Percentiles rank a stretch among this genome's conserved stretches.
These are phyloP conservation scores for Agriopis leucophaearia DNA, from an alignment of 2,888 invertebrate genomes.

Conservation along the genomic window DNA sequence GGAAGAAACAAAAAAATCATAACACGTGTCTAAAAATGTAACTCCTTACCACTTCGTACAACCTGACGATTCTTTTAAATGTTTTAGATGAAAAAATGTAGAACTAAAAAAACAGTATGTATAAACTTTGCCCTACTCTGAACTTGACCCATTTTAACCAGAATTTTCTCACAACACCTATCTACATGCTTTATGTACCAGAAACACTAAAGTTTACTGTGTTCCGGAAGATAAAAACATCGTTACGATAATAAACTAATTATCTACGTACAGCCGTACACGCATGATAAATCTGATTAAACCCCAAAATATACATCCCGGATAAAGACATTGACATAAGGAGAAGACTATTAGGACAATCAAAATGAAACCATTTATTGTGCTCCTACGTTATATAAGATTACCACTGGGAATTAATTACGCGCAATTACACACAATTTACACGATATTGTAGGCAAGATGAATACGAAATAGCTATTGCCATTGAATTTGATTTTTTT, in stretches of 20 bases:
- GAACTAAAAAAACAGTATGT: no score
- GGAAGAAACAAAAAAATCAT: no score
- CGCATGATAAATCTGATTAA: conserved; percentile 30
- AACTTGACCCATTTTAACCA: not conserved
- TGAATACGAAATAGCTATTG: no score
- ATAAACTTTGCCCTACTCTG: not conserved
- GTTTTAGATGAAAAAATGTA: no score
- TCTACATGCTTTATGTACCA: conserved; percentile 2
- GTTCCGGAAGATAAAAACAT: conserved; percentile 8
- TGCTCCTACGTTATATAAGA: not conserved
- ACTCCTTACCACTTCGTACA: no score
- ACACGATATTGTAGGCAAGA: no score
- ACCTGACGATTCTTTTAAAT: no score
- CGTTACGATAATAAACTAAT: conserved; percentile 19
- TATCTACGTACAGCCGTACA: no score
- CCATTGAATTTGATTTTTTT: no score
- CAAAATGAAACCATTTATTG: not conserved
- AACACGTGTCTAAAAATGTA: no score
- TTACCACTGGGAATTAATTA: no score
- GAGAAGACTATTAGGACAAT: not conserved
- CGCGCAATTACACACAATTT: no score
- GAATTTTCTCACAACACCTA: not conserved
- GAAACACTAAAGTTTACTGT: conserved; percentile 14
- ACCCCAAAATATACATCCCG: conserved; percentile 3
- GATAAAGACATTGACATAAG: not conserved